Conservation (phyloP, 2,888 invertebrate species). For the Colostygia pectinataria region DNA sequence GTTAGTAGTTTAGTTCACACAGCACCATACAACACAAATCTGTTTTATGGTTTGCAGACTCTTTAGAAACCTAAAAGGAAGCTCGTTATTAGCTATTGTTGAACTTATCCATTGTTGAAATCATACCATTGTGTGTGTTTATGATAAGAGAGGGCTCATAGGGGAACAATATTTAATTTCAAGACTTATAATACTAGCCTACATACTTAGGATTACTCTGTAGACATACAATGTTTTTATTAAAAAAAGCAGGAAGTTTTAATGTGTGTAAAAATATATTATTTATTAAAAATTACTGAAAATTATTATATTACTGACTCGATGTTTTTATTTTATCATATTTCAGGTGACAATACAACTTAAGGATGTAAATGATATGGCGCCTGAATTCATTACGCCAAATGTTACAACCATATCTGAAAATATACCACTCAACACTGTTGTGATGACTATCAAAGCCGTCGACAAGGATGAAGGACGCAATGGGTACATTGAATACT, state of each 20-base stretch:
- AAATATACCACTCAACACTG: constrained; percentile 93
- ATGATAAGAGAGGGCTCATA: constrained; percentile 37
- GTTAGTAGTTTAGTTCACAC: too few species aligned
- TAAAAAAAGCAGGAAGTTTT: too few species aligned
- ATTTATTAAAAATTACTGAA: too few species aligned
- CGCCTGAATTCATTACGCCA: constrained; percentile 92
- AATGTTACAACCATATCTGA: constrained; percentile 91
- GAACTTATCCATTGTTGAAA: constrained; percentile 45
- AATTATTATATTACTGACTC: too few species aligned
- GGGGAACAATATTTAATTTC: too few species aligned
- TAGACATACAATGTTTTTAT: too few species aligned
- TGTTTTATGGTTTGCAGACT: constrained; percentile 8
- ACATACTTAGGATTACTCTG: background rate
- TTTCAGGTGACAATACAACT: constrained; percentile 92
- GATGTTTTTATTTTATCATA: constrained; percentile 25
- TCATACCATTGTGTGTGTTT: constrained; percentile 33
- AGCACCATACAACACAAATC: background rate
- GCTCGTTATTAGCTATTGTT: constrained; percentile 57
- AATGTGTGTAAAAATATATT: too few species aligned
- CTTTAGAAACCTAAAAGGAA: constrained; percentile 30
- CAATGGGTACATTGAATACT: constrained; percentile 95
- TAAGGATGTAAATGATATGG: constrained; percentile 96
- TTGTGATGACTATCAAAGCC: constrained; percentile 94
- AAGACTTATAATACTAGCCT: constrained; percentile 13
- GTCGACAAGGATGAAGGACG: constrained; percentile 95